These are phyloP conservation scores for Sebastes kiyomatsui DNA, from an alignment of 2,797 vertebrate genomes.

Conservation along the genomic window DNA sequence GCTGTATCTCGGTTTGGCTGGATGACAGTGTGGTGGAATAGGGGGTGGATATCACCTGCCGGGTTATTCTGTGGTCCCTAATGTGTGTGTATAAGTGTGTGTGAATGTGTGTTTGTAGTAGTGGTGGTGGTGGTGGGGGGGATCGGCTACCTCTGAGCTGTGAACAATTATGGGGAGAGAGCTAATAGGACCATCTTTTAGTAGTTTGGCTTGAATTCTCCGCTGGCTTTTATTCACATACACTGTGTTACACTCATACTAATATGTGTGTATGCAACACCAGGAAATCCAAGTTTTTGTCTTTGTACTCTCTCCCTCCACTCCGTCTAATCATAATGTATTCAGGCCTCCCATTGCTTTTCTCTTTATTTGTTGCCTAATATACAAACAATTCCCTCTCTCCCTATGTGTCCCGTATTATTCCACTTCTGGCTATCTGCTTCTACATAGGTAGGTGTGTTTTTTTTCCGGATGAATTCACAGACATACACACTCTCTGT, in stretches of 20 bases:
- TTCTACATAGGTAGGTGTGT: constrained; percentile 6
- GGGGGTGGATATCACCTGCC: constrained; percentile 52
- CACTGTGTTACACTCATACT: constrained; percentile 1
- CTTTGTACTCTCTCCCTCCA: neutral
- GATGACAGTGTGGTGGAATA: constrained; percentile 8
- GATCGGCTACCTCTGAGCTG: neutral
- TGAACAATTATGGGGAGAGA: constrained; percentile 26
- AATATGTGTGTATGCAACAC: neutral
- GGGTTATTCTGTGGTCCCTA: constrained; percentile 34
- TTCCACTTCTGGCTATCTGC: constrained; percentile 20
- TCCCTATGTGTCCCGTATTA: neutral
- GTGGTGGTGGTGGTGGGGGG: neutral
- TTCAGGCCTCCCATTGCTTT: neutral
- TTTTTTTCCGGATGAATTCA: constrained; percentile 40
- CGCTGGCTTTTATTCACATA: constrained; percentile 2
- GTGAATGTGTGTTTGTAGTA: constrained; percentile 26
- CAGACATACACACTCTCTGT: constrained; percentile 4
- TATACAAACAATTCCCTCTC: constrained; percentile 6
- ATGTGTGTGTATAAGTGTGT: neutral
- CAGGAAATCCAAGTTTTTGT: neutral
- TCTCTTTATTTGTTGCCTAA: constrained; percentile 18
- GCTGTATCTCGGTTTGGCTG: constrained; percentile 4
- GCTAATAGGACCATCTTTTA: constrained; percentile 26
- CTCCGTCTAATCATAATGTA: neutral
- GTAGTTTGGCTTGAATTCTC: constrained; percentile 24